Percentiles rank a stretch among this genome's conserved stretches.
Evolutionary conservation across 2,113 vertebrate genomes (phyloP).

Genomic region (Plecturocebus donacophilus): DNA sequence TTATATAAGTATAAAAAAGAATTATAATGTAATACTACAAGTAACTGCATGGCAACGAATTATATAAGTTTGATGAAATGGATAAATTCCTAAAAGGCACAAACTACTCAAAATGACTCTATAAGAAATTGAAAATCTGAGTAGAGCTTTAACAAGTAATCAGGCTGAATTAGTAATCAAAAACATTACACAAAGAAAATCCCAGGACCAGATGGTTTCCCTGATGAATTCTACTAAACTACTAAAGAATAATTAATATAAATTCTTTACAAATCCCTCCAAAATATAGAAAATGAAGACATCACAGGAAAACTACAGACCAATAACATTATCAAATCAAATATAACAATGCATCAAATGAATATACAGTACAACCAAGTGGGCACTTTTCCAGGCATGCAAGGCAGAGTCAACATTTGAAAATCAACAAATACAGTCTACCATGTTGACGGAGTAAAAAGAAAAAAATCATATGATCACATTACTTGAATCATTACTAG

Average conservation of each 20-base stretch:
- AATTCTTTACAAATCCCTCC: neutral
- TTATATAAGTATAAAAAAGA: neutral
- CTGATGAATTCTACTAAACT: neutral
- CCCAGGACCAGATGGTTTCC: neutral
- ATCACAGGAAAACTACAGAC: neutral
- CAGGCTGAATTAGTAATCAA: neutral
- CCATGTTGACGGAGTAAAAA: neutral
- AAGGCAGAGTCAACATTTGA: neutral
- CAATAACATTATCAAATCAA: neutral
- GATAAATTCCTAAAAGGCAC: neutral
- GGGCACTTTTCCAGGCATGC: neutral
- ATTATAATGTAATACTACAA: neutral
- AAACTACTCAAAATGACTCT: neutral
- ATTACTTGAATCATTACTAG: neutral
- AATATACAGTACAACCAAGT: neutral
- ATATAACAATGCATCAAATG: neutral
- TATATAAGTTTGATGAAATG: neutral
- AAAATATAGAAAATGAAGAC: neutral
- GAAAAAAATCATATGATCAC: neutral
- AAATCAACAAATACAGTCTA: neutral
- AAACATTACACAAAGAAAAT: neutral
- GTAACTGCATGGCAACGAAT: neutral
- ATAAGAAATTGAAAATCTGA: neutral
- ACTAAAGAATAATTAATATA: neutral
- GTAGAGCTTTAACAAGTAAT: neutral